A percentile compares a stretch with the other conserved stretches of the same genome.
phyloP scores from a whole-genome alignment of 2,797 vertebrate species.

The Vultur gryphus region DNA sequence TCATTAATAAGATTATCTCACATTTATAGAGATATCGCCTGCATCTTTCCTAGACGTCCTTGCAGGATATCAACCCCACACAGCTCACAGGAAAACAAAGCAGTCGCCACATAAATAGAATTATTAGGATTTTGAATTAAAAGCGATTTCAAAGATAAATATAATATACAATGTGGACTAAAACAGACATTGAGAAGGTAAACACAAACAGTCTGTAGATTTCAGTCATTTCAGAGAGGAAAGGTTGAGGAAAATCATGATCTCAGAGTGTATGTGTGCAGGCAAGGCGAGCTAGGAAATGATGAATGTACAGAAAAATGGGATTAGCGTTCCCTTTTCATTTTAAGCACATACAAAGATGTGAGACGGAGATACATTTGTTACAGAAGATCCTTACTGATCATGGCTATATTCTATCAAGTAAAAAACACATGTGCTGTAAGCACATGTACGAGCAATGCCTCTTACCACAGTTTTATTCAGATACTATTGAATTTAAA shows the following conservation, averaged over 20 bases:
- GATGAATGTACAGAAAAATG: background rate
- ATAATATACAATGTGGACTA: background rate
- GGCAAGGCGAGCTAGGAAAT: background rate
- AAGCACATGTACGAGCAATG: background rate
- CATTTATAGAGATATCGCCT: background rate
- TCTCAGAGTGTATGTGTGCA: background rate
- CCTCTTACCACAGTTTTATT: background rate
- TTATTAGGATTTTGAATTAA: background rate
- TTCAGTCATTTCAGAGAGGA: background rate
- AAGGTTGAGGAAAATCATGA: background rate
- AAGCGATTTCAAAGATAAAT: background rate
- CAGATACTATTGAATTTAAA: background rate
- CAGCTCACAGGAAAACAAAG: background rate
- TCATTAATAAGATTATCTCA: constrained; percentile 11
- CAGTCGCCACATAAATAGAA: background rate
- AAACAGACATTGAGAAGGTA: background rate
- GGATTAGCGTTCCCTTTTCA: background rate
- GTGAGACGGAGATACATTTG: background rate
- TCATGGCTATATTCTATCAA: background rate
- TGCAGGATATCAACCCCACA: background rate
- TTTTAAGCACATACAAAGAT: background rate
- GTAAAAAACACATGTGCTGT: background rate
- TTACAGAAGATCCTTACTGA: background rate
- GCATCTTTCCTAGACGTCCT: background rate
- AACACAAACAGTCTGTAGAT: background rate